Base-by-base conservation (phyloP, 2,888 invertebrate genomes). In the Zeuzera pyrina region DNA sequence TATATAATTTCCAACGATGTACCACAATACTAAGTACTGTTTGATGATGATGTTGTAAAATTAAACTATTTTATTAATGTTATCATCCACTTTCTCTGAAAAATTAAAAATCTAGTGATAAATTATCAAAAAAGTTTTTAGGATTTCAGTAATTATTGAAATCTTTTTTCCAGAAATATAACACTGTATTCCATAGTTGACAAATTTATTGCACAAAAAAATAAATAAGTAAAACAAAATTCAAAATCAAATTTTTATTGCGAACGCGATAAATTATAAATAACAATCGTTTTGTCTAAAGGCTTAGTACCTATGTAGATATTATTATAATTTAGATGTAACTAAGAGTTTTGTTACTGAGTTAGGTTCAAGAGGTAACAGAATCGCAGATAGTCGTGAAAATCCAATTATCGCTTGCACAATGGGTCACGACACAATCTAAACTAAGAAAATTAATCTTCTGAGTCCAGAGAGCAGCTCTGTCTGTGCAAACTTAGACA, bases 401-500 rank as follows among this genome's bases (percentile, higher is more conserved):
- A 81, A 83, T 83, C 77, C 83, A 83, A 83, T 83, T 83, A 83
- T 74, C 73, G 68, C 74, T 52, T 71, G 77, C 76, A 83, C 83
- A 83, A 81, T 79, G 73, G 81, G 78, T 78, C 78, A 78, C 81
- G 78, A 81, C 81, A 83, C 83, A 81, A 83, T 83, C 78, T 73
- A 76, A 83, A 83, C 83, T 83, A 79, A 83, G 83, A 83, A 83
- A 81, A 83, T 83, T 83, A 83, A 83, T 83, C 83, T 81, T 76
- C 79, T 57, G 71, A 73, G 78, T 78, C 78, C 76, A 76, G 77
- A 61, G 63, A 70, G 73, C 58, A 69, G 74, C 64, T 59, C 66
- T 71, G 77, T 70, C 78, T 77, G 77, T 70, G 70, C 72, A 77
- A 81, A 81, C 81, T 81, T 79, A 71, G 76, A 81, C 83, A 83